Percentiles rank a stretch among this genome's conserved stretches.
Conservation (phyloP, 2,113 vertebrate genomes). For the Podocnemis expansa region DNA sequence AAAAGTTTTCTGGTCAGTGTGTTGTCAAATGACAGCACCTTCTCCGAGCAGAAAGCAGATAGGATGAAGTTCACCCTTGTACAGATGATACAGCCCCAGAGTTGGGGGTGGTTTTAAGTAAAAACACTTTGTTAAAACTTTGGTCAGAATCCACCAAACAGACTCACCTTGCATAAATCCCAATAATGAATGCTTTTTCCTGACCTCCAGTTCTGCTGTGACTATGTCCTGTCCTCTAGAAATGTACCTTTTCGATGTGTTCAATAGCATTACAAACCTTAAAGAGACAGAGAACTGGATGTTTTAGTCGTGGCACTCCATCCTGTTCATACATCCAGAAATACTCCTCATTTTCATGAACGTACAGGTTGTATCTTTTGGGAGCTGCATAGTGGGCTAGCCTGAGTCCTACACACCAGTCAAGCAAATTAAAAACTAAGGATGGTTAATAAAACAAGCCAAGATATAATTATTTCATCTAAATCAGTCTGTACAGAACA, state of each 20-base stretch:
- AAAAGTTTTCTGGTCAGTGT: background rate
- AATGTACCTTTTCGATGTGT: background rate
- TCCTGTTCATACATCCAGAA: background rate
- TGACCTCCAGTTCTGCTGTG: background rate
- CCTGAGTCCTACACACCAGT: background rate
- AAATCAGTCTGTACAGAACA: background rate
- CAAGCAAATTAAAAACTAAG: background rate
- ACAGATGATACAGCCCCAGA: background rate
- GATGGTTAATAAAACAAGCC: background rate
- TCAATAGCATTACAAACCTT: background rate
- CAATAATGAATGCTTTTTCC: no score
- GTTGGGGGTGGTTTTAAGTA: background rate
- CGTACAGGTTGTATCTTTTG: background rate
- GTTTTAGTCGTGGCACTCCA: background rate
- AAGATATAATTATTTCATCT: background rate
- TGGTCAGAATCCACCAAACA: background rate
- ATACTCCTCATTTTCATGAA: background rate
- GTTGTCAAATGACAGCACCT: background rate
- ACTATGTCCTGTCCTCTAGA: background rate
- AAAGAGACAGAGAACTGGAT: background rate
- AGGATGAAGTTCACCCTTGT: background rate
- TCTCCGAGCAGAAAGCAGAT: background rate
- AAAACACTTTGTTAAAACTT: background rate
- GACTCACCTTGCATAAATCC: accelerated
- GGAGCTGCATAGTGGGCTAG: background rate